Base-by-base conservation (phyloP, 2,888 invertebrate genomes). In the Acanthococcus lagerstroemiae region DNA sequence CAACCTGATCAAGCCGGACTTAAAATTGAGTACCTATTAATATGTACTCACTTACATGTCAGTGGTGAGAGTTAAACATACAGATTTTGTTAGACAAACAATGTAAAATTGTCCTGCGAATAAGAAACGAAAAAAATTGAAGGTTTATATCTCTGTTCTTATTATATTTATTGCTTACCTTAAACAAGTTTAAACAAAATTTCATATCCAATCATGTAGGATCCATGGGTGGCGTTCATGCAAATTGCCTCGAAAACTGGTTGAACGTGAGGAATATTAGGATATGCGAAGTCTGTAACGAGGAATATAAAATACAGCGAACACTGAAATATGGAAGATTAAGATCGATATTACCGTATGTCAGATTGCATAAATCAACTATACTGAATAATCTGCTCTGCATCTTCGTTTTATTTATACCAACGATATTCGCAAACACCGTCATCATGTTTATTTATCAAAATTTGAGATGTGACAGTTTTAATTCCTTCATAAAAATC, bases 181-280 rank as follows among this genome's bases (percentile, higher is more conserved):
- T n/a, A n/a, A n/a, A n/a, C n/a, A n/a, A n/a, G n/a, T n/a, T n/a
- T n/a, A n/a, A n/a, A n/a, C n/a, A n/a, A n/a, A n/a, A n/a, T n/a
- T n/a, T n/a, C 5, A 22, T n/a, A n/a, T n/a, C 15, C 52, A 9
- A 52, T 21, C 15, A n/a, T 19, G 19, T 9, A 61, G 61, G 61
- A 30, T 61, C 61, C 5, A 52, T 61, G 61, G 61, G 61, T 12
- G 61, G 61, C 22, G 61, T 61, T 15, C 61, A 61, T 25, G 21
- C 52, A 37, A 21, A 50, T 15, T 61, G 61, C 22, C 24, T 61
- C 24, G 61, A 61, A 9, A 61, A 61, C 17, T 61, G 61, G 61
- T 37, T 61, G n/a, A 50, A 52, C n/a, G 61, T 61, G 44, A 61
- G 37, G 24, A 61, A 61, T 37, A 61, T 52, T 15, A 30, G 37